Conservation (phyloP, 2,113 vertebrate genomes). For the Herpailurus yagouaroundi region DNA sequence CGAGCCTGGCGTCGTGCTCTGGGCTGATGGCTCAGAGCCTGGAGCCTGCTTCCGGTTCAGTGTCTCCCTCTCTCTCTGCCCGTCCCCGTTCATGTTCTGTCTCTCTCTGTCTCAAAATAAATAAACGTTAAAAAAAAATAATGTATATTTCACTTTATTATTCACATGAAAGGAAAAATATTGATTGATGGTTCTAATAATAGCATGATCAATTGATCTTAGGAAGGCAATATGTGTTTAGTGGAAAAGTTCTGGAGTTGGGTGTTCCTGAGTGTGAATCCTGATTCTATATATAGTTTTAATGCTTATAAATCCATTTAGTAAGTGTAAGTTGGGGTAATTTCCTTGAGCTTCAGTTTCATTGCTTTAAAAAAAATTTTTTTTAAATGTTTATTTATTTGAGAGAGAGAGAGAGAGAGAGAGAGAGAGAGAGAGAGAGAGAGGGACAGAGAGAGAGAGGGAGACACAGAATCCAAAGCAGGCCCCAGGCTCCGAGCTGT, state of each 20-base stretch:
- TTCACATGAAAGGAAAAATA: constrained; percentile 20
- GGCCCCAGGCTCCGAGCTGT: too few relatives aligned
- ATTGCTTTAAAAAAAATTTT: neutral
- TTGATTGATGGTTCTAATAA: neutral
- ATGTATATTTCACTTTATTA: constrained; percentile 11
- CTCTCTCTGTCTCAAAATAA: too few relatives aligned
- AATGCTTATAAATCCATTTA: neutral
- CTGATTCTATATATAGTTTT: neutral
- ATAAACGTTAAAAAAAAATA: neutral
- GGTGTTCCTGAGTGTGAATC: neutral
- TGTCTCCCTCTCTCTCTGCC: too few relatives aligned
- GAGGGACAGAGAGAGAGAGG: too few relatives aligned
- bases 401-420: too few relatives aligned
- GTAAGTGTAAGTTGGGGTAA: neutral
- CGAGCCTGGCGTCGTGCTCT: too few relatives aligned
- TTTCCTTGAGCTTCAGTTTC: neutral
- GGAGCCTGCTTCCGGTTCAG: too few relatives aligned
- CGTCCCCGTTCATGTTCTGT: too few relatives aligned
- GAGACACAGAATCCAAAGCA: too few relatives aligned
- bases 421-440: too few relatives aligned
- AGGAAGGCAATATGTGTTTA: neutral
- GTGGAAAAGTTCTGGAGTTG: neutral
- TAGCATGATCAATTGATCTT: constrained; percentile 6
- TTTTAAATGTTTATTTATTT: too few relatives aligned
- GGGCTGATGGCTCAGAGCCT: too few relatives aligned